phyloP scores from a whole-genome alignment of 2,113 vertebrate genomes.

The Bufo bufo region DNA sequence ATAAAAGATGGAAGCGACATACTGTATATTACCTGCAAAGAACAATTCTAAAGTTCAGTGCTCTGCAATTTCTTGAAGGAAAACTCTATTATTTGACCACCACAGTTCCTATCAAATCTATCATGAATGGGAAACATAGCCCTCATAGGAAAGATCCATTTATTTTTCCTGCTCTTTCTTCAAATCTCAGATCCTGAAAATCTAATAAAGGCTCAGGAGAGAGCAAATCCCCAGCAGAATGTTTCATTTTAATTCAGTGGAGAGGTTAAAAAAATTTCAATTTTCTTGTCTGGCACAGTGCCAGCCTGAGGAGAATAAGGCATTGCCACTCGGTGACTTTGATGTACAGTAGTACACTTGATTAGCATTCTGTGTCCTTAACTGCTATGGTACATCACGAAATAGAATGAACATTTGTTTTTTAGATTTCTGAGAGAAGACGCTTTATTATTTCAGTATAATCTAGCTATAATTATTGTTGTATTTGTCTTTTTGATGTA shows the following conservation, averaged over 20 bases:
- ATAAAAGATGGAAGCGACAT: not conserved
- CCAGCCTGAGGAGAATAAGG: not conserved
- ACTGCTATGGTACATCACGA: not conserved
- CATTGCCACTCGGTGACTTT: conserved; percentile 6
- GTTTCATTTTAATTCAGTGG: conserved; percentile 27
- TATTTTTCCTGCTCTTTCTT: conserved; percentile 26
- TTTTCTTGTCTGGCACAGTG: not conserved
- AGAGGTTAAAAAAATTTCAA: conserved; percentile 1
- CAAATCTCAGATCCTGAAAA: conserved; percentile 20
- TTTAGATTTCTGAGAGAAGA: not conserved
- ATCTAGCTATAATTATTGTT: too few species aligned
- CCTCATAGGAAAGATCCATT: conserved; percentile 30
- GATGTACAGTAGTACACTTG: not conserved
- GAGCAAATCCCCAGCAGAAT: conserved; percentile 23
- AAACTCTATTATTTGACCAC: conserved; percentile 11
- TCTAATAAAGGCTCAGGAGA: conserved; percentile 11
- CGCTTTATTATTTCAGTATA: conserved; percentile 1
- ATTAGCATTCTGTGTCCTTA: conserved; percentile 1
- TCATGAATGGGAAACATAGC: conserved; percentile 9
- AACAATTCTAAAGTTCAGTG: not conserved
- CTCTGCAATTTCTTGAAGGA: conserved; percentile 5
- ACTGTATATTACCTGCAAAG: not conserved
- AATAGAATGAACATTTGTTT: not conserved
- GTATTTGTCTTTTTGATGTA: not conserved
- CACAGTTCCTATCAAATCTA: not conserved